Evolutionary conservation across 2,113 vertebrate genomes (phyloP).

Genomic region (Dipodomys merriami): DNA sequence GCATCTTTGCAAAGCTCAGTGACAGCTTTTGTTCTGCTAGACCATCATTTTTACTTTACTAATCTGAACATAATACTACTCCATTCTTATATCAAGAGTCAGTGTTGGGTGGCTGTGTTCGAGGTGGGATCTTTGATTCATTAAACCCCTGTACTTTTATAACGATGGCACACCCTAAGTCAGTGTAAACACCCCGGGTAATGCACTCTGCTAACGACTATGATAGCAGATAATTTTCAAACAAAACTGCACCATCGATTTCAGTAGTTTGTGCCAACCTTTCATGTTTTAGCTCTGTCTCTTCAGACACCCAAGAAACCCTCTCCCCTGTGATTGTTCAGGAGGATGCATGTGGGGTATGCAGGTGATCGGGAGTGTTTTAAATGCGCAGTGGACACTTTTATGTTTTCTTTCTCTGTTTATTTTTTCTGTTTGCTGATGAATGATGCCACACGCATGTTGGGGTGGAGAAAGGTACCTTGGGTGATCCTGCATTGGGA

Average conservation of each 20-base stretch:
- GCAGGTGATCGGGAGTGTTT: neutral
- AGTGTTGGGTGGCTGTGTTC: neutral
- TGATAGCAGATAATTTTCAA: neutral
- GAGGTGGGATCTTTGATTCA: neutral
- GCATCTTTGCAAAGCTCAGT: too few relatives aligned
- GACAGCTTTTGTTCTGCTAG: too few relatives aligned
- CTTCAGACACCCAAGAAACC: neutral
- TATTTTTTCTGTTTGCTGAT: neutral
- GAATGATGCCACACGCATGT: neutral
- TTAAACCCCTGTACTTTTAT: neutral
- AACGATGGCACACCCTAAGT: too few relatives aligned
- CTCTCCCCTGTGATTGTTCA: too few relatives aligned
- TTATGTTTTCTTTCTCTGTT: neutral
- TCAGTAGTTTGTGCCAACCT: too few relatives aligned
- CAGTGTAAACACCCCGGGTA: too few relatives aligned
- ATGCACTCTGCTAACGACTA: neutral
- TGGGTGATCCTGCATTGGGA: neutral
- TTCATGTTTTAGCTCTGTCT: too few relatives aligned
- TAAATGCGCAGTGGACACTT: neutral
- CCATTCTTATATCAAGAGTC: neutral
- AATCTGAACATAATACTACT: neutral
- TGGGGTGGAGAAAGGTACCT: too few relatives aligned
- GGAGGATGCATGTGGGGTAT: too few relatives aligned
- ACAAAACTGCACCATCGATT: neutral
- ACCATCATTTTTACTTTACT: too few relatives aligned